These are phyloP conservation scores for Papilio dardanus DNA, from an alignment of 1,140 invertebrate genomes.

Conservation along the genomic window DNA sequence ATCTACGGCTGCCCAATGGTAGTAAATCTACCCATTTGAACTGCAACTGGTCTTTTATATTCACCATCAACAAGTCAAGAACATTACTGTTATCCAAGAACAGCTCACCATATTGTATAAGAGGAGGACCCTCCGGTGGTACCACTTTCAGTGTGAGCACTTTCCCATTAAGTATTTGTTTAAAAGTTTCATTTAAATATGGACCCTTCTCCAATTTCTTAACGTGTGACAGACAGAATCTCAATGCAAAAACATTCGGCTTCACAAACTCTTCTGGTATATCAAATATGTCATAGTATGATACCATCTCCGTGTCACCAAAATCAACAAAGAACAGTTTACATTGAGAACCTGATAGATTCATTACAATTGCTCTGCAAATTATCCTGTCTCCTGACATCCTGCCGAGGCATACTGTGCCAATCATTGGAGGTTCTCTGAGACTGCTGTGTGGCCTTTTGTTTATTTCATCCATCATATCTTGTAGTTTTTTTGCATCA, in stretches of 20 bases:
- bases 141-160: conserved; percentile 85
- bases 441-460: conserved; percentile 83
- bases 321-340: conserved; percentile 91
- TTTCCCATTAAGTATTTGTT: conserved; percentile 84
- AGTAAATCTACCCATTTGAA: conserved; percentile 80
- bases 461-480: conserved; percentile 87
- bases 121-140: conserved; percentile 85
- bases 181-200: conserved; percentile 87
- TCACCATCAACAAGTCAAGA: conserved; percentile 79
- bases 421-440: conserved; percentile 85
- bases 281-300: conserved; percentile 87
- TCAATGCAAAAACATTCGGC: conserved; percentile 87
- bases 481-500: conserved; percentile 82
- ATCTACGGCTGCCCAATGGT: conserved; percentile 76
- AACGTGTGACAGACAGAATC: conserved; percentile 87
- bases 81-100: conserved; percentile 83
- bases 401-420: conserved; percentile 87
- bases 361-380: conserved; percentile 88
- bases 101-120: conserved; percentile 88
- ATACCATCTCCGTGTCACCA: conserved; percentile 88
- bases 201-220: conserved; percentile 85
- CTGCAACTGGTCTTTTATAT: conserved; percentile 75
- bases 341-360: conserved; percentile 83
- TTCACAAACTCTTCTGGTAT: conserved; percentile 87
- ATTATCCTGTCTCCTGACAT: conserved; percentile 85